Base-by-base conservation (phyloP, 1,140 invertebrate species). In the Rhagoletis zephyria region DNA sequence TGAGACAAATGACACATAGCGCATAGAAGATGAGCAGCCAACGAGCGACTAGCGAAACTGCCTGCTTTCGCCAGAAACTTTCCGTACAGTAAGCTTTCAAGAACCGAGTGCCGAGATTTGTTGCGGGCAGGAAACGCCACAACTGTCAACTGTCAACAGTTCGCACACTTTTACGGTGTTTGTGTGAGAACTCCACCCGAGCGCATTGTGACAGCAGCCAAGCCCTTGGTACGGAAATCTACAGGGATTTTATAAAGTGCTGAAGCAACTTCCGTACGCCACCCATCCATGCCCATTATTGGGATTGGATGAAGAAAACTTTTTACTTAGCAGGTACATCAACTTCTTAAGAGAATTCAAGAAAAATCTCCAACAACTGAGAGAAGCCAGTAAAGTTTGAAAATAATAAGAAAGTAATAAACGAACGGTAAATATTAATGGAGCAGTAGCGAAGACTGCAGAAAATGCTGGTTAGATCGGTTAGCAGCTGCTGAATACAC, bases 341-440 rank as follows among this genome's bases (percentile, higher is more conserved):
- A 81, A 56, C 74, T 81, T 56, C 74, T 56, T 81, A 56, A 56
- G n/a, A 56, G 56, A 81, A 81, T 19, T 81, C 48, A 81, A 56
- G 16, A 51, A 81, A 63, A 63, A 63, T 63, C 74, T 51, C 9
- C 48, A 81, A 77, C 70, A 48, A 77, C 30, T 19, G 48, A 59
- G 48, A 0, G 30, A 85, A 40, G 48, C 63, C 56, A 4, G 59
- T 14, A 65, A 65, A 86, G 74, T 81, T 81, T 19, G 59, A 65
- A 86, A 86, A 86, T 45, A 60, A 86, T 86, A 19, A 4, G 30
- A 86, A 86, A 86, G 63, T 86, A 86, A 65, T 63, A 86, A 65
- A 86, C 60, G 60, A 63, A 86, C 16, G 85, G 59, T 61, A 65
- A 86, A 63, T 61, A 51, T 86, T 45, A 86, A 86, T 64, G 59